phyloP scores from a whole-genome alignment of 2,888 invertebrate genomes.

The Corbicula japonica region DNA sequence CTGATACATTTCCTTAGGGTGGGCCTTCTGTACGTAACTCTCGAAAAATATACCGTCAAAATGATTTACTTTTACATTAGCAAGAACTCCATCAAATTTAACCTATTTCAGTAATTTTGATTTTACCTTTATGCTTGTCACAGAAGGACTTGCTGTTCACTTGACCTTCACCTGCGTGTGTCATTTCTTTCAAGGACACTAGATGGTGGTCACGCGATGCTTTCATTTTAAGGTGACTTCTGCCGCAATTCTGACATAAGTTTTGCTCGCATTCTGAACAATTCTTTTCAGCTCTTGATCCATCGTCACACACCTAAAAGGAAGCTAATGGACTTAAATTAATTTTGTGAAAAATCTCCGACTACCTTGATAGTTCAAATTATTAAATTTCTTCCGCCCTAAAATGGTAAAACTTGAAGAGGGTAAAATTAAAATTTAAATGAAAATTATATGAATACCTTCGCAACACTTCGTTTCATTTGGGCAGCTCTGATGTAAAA shows the following conservation, averaged over 20 bases:
- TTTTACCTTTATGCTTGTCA: conserved; percentile 65
- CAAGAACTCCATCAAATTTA: not conserved
- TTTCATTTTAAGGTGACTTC: conserved; percentile 68
- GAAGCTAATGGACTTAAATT: not conserved
- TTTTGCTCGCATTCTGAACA: conserved; percentile 71
- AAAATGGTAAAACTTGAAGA: not conserved
- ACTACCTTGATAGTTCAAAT: not conserved
- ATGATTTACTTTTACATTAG: not conserved
- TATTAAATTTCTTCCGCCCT: not conserved
- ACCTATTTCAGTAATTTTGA: not conserved
- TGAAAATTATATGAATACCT: conserved; percentile 36
- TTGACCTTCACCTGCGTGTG: conserved; percentile 61
- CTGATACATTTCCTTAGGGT: not conserved
- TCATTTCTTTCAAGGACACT: conserved; percentile 61
- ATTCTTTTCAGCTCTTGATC: conserved; percentile 60
- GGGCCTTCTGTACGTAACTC: not conserved
- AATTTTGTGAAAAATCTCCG: not conserved
- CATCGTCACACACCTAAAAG: conserved; percentile 57
- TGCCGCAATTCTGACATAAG: conserved; percentile 62
- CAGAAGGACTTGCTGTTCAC: conserved; percentile 67
- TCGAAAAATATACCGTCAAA: not conserved
- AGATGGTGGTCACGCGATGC: conserved; percentile 71
- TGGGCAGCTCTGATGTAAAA: conserved; percentile 69
- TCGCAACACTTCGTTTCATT: conserved; percentile 54
- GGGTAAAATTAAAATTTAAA: not conserved